A percentile compares a stretch with the other conserved stretches of the same genome.
Evolutionary conservation across 2,113 vertebrate species (phyloP).

Genomic region (Callionymus lyra): DNA sequence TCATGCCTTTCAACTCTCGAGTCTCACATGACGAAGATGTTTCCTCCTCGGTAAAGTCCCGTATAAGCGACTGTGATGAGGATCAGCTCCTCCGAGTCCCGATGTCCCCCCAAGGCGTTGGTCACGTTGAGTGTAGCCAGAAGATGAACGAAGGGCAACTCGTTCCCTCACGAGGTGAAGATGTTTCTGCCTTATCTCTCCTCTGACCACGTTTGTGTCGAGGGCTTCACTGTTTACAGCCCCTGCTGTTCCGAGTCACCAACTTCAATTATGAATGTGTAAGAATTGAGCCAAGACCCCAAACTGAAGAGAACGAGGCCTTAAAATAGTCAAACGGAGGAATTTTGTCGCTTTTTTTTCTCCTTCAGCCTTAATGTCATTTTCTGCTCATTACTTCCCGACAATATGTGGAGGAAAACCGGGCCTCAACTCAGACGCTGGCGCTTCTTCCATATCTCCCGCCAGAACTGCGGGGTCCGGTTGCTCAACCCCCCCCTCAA

Average conservation of each 20-base stretch:
- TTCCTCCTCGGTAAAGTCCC: constrained; percentile 4
- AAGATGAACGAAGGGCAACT: constrained; percentile 9
- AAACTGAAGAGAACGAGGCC: constrained; percentile 37
- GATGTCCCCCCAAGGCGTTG: no score
- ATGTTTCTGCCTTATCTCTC: constrained; percentile 8
- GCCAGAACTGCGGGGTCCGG: no score
- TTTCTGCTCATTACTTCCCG: not conserved
- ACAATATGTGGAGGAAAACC: no score
- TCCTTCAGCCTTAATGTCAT: constrained; percentile 47
- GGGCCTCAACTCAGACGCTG: no score
- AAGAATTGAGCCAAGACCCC: no score
- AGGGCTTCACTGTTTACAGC: no score
- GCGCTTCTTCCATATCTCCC: no score
- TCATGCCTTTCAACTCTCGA: not conserved
- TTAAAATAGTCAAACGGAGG: constrained; percentile 27
- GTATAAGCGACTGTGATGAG: no score
- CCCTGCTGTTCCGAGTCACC: not conserved
- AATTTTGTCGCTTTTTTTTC: constrained; percentile 5
- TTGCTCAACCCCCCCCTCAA: no score
- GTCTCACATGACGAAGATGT: no score
- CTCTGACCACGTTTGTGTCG: no score
- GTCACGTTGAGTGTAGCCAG: constrained; percentile 16
- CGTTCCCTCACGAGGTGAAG: constrained; percentile 29
- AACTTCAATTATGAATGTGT: constrained; percentile 31
- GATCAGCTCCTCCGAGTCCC: no score